Base-by-base conservation (phyloP, 2,888 invertebrate genomes). In the Sthenelais limicola region DNA sequence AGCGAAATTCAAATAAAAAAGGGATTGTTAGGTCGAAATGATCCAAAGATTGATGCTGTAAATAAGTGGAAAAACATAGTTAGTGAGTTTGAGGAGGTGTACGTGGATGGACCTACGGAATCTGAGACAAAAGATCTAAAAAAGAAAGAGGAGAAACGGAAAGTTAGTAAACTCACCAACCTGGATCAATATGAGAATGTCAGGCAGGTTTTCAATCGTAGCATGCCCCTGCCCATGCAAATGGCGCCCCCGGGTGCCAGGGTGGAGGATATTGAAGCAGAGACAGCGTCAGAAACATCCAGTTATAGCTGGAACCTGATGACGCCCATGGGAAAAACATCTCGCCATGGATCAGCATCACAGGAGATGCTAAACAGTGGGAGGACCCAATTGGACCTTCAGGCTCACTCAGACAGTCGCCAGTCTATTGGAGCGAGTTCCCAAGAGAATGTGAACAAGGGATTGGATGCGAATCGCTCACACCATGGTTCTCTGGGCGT, bases 191-290 rank as follows among this genome's bases (percentile, higher is more conserved):
- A 58, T 38, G 73, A 73, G 30, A 73, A 70, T 35, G 73, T 73
- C 30, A 69, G 56, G 73, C 73, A 73, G 49, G 73, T 73, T 30
- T 73, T 73, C 52, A 70, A 58, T 35, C 43, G 49, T 49, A 70
- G 62, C 43, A 73, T 73, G 70, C 58, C 70, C 21, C 52, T 70
- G 26, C 66, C 56, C 58, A 66, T 70, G 51, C 69, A 70, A 35
- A 73, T 21, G 18, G 49, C 48, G 21, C 68, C 68, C 3, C 68
- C 68, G 21, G 66, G 69, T 26, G 69, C 51, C n/a, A 58, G 66
- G 21, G 58, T 43, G 3, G 43, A 30, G 24, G 73, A 73, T 30
- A 51, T 71, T 9, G 73, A 73, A 48, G 48, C 52, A 5, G 56
- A 70, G 15, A 48, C 68, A 2, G 54, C 47, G 24, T 72, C 72